Evolutionary conservation across 1,140 invertebrate genomes (phyloP), one percentile per base, ranked within the genome.

Genomic region (Globodera rostochiensis): DNA sequence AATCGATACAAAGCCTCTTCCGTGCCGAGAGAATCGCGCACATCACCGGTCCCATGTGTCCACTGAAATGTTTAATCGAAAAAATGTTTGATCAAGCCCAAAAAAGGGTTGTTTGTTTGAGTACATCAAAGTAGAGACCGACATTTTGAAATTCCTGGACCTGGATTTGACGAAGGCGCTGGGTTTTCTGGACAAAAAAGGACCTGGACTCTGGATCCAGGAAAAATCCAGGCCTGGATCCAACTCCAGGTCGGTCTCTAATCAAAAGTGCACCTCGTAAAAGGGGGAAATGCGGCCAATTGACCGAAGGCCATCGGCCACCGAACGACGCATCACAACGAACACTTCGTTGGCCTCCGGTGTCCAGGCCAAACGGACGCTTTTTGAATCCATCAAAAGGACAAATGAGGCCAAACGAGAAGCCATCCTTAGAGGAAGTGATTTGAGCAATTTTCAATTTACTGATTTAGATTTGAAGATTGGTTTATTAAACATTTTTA

Each of bases 261-360:
- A 36, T 19, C 11, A 15, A 64, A 15, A 19, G 57, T 19, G 15
- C 57, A 19, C 57, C 75, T 80, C 79, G 49, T 80, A 80, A 60
- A 80, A 80, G 8, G 73, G 73, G 19, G 78, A 79, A 36, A 71
- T 76, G 0, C 77, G n/a, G 21, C 53, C 70, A 13, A n/a, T 25
- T 47, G 53, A 53, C 21, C 75, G 47, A 25, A 80, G 67, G 50
- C 60, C 50, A 57, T 77, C 53, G 25, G 70, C 79, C 66, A 80
- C 50, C 47, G 49, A 53, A 6, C 75, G n/a, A 21, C 71, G 74
- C 70, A 80, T 80, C 45, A 80, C 79, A n/a, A 80, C 49, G 50
- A 80, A 80, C 50, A 80, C 73, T 80, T 80, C 79, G 50, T 80
- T 80, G n/a, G 79, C 73, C 74, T 79, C 15, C 19, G 75, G 73